Evolutionary conservation across 92 coral and sea anemone genomes (phyloP).

Genomic region (Parazoanthus swiftii): DNA sequence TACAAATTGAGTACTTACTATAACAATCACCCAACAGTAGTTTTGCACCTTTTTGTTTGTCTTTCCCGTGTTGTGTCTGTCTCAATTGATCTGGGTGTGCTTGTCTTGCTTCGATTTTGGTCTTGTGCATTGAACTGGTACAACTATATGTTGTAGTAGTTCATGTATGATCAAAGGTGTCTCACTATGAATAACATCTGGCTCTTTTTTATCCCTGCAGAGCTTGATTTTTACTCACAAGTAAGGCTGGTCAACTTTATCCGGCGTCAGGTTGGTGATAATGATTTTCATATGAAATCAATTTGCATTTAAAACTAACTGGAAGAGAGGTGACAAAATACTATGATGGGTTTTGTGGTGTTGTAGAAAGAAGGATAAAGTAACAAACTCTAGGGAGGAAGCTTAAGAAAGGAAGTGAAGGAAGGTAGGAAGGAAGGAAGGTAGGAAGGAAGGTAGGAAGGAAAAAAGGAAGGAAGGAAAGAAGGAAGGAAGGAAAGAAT

Average conservation of each 20-base stretch:
- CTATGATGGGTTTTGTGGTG: too few relatives aligned
- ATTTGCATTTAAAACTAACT: not conserved
- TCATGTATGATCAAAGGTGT: not conserved
- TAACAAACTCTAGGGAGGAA: too few relatives aligned
- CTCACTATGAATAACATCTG: not conserved
- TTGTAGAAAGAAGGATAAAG: too few relatives aligned
- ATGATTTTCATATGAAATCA: not conserved
- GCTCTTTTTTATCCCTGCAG: slow-evolving; percentile 40
- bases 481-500: too few relatives aligned
- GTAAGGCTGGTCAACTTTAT: slow-evolving; percentile 88
- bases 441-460: too few relatives aligned
- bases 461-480: too few relatives aligned
- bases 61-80: not conserved
- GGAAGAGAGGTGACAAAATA: not conserved
- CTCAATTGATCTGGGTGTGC: too few relatives aligned
- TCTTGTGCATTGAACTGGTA: too few relatives aligned
- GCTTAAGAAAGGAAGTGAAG: too few relatives aligned
- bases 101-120: not conserved
- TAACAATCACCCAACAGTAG: too few relatives aligned
- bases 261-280: slow-evolving; percentile 68
- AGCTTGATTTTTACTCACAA: slow-evolving; percentile 81
- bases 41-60: not conserved
- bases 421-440: too few relatives aligned
- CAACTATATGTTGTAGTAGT: not conserved
- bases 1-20: too few relatives aligned